phyloP scores from a whole-genome alignment of 2,888 invertebrate species.

The Chelonus formosanus region DNA sequence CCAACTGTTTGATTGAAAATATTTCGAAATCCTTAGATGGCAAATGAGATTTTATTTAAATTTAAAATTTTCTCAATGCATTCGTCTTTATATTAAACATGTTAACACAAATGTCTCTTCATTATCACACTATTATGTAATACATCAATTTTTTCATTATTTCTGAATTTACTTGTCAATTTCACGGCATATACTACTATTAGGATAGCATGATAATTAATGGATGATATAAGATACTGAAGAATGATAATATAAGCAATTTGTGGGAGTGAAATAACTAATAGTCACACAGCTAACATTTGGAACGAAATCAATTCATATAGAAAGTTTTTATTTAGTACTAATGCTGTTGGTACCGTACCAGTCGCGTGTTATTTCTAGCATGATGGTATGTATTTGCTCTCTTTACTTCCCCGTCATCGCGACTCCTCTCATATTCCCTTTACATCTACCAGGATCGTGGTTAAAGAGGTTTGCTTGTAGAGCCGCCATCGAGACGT shows the following conservation, averaged over 20 bases:
- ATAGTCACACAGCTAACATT: conserved; percentile 31
- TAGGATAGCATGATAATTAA: too few relatives aligned
- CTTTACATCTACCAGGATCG: conserved; percentile 32
- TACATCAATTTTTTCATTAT: too few relatives aligned
- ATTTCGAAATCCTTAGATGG: conserved; percentile 59
- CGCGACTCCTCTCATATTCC: conserved; percentile 17
- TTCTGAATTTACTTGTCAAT: too few relatives aligned
- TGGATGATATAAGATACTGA: too few relatives aligned
- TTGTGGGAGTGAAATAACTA: conserved; percentile 13
- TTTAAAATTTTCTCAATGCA: too few relatives aligned
- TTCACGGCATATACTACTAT: too few relatives aligned
- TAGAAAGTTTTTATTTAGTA: conserved; percentile 51
- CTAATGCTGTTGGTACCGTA: conserved; percentile 62
- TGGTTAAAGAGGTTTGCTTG: conserved; percentile 34
- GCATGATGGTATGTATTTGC: conserved; percentile 46
- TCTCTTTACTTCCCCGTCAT: conserved; percentile 37
- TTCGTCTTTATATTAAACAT: too few relatives aligned
- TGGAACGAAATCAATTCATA: conserved; percentile 51
- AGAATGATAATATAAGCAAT: too few relatives aligned
- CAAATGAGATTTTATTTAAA: conserved; percentile 44
- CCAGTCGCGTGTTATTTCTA: conserved; percentile 61
- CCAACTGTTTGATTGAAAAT: conserved; percentile 65
- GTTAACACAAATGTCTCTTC: too few relatives aligned
- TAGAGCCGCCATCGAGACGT: conserved; percentile 35
- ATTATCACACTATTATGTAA: too few relatives aligned